Evolutionary conservation across 2,113 vertebrate species (phyloP).

Genomic region (Macrotus californicus): DNA sequence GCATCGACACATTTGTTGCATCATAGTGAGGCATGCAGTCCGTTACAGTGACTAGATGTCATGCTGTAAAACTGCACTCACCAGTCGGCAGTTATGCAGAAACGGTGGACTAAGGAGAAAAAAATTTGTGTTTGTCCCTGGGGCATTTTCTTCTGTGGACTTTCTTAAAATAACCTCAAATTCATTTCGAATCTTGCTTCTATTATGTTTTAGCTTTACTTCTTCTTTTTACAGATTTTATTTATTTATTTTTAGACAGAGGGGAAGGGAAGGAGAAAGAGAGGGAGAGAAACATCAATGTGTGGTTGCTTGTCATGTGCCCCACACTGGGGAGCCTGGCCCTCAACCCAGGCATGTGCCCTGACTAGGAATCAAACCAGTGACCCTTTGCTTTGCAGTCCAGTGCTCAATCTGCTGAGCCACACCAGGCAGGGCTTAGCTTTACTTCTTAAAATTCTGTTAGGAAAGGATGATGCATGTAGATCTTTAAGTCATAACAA

Average conservation of each 20-base stretch:
- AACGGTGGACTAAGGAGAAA: background rate
- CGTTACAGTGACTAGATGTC: background rate
- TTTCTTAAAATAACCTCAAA: background rate
- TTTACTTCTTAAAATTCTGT: background rate
- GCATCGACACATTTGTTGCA: rapidly evolving
- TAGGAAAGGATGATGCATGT: background rate
- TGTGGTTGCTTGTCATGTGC: too few species aligned
- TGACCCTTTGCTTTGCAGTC: too few species aligned
- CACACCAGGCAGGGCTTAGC: background rate
- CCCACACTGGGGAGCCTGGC: too few species aligned
- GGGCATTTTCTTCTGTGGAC: background rate
- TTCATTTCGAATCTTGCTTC: background rate
- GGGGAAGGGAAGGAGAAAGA: too few species aligned
- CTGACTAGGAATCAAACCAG: too few species aligned
- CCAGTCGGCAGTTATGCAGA: background rate
- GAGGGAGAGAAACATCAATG: too few species aligned
- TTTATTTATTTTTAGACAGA: too few species aligned
- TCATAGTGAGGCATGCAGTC: background rate
- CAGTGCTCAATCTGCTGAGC: too few species aligned
- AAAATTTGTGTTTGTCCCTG: background rate
- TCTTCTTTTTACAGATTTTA: background rate
- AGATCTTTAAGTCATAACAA: background rate
- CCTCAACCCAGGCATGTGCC: too few species aligned
- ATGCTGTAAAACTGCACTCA: background rate
- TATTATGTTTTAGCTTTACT: background rate